These are phyloP conservation scores for Mesochorus sp. DNA, from an alignment of 2,888 invertebrate species.

Conservation along the genomic window DNA sequence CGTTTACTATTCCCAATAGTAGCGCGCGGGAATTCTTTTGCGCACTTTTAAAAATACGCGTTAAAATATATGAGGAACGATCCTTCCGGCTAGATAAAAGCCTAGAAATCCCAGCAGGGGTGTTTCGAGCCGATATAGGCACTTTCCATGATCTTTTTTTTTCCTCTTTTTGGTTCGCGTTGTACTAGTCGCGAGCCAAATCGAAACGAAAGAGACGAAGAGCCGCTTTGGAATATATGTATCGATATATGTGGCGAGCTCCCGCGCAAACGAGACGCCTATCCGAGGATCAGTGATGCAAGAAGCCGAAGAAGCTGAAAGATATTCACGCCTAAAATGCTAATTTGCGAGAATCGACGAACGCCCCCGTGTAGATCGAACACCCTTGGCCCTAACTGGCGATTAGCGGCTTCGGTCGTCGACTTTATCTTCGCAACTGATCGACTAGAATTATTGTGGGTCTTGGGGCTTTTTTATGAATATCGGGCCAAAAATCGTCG, in stretches of 20 bases:
- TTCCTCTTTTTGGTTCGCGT: conserved; percentile 6
- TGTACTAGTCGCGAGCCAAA: background rate
- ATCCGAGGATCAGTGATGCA: conserved; percentile 60
- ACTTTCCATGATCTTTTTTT: background rate
- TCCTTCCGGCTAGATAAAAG: conserved; percentile 37
- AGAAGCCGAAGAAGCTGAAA: conserved; percentile 52
- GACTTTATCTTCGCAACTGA: conserved; percentile 43
- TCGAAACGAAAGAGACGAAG: conserved; percentile 32
- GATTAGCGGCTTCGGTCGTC: conserved; percentile 66
- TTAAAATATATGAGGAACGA: conserved; percentile 32
- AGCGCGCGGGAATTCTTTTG: background rate
- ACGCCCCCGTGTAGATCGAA: conserved; percentile 61
- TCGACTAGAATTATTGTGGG: conserved; percentile 30
- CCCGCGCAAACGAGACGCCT: conserved; percentile 51
- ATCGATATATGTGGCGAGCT: conserved; percentile 15
- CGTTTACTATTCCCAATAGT: conserved; percentile 24
- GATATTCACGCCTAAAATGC: conserved; percentile 76
- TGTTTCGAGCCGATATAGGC: background rate
- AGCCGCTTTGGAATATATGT: conserved; percentile 48
- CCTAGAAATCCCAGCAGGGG: background rate
- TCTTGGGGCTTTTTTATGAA: conserved; percentile 24
- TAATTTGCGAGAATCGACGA: conserved; percentile 71
- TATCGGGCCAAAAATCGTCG: conserved; percentile 8
- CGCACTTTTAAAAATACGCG: conserved; percentile 19
- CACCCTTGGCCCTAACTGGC: conserved; percentile 67